Evolutionary conservation across 1,140 invertebrate genomes (phyloP), one percentile per base, ranked within the genome.

Genomic region (Epicauta chinensis): DNA sequence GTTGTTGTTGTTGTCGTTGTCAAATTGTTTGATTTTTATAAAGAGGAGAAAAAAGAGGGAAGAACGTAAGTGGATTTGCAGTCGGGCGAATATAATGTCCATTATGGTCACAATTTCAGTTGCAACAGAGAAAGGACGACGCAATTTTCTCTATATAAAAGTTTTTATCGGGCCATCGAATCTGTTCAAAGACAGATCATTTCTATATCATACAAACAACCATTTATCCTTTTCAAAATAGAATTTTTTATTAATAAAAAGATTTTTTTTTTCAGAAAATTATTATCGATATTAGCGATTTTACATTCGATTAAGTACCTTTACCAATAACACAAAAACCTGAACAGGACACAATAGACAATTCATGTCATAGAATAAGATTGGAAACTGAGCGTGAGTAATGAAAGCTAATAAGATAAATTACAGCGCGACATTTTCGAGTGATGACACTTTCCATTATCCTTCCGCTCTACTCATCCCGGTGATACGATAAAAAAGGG

Each of bases 331-430:
- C 7, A 23, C 7, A 23, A 23, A 23, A 23, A 23, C 23, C 23
- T 23, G 23, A 23, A 23, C 23, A 23, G 7, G 23, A 7, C 23
- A 23, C 23, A 47, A 47, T 46, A 46, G 38, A 37, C 45, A 29
- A 47, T 47, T 47, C 45, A 47, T 29, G 45, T 37, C 14, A 32
- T 16, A 37, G 51, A 49, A 56, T 47, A 47, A 43, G 45, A 43
- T 42, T 41, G 47, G 40, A 55, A 45, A 43, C 40, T 41, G 32
- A 53, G 29, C 48, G 39, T 40, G 32, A 54, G 51, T 56, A 56
- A 59, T 59, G 57, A 59, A 59, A 59, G 53, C 53, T 59, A 59
- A 59, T 59, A 59, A 59, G 57, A 59, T 59, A 56, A 56, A 59
- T 59, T 59, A 56, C 53, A 42, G 40, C 46, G 40, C 40, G 40